phyloP scores from a whole-genome alignment of 2,888 invertebrate genomes.

The Quadriops clusia region DNA sequence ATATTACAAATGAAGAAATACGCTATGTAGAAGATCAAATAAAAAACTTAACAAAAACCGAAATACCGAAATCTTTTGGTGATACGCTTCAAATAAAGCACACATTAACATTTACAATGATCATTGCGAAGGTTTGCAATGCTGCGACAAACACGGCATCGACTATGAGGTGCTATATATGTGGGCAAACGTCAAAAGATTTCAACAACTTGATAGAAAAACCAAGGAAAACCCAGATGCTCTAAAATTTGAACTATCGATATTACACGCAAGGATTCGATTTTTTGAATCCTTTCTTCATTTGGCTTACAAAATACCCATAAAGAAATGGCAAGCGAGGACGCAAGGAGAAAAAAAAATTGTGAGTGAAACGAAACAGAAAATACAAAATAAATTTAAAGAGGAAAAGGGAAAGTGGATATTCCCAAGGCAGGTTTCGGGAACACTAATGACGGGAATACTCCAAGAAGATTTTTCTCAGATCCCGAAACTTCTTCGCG shows the following conservation, averaged over 20 bases:
- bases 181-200: conserved; percentile 19
- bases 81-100: conserved; percentile 10
- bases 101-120: conserved; percentile 17
- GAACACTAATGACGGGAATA: conserved; percentile 25
- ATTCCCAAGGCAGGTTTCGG: conserved; percentile 23
- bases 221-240: conserved; percentile 15
- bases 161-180: conserved; percentile 20
- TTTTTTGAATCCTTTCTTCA: conserved; percentile 23
- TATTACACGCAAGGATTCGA: conserved; percentile 23
- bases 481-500: conserved; percentile 7
- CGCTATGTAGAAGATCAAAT: conserved; percentile 12
- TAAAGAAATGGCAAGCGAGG: conserved; percentile 22
- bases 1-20: conserved; percentile 21
- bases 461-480: conserved; percentile 15
- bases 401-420: conserved; percentile 22
- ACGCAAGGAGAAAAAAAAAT: conserved; percentile 10
- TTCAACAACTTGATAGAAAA: conserved; percentile 15
- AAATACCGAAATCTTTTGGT: conserved; percentile 19
- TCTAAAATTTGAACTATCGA: conserved; percentile 15
- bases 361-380: no score
- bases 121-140: conserved; percentile 23
- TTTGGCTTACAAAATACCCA: conserved; percentile 24
- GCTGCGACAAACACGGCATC: conserved; percentile 12
- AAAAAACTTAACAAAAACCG: conserved; percentile 10
- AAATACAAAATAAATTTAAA: conserved; percentile 13